Evolutionary conservation across 2,888 invertebrate genomes (phyloP), one percentile per base, ranked within the genome.

Genomic region (Andrena bucephala): DNA sequence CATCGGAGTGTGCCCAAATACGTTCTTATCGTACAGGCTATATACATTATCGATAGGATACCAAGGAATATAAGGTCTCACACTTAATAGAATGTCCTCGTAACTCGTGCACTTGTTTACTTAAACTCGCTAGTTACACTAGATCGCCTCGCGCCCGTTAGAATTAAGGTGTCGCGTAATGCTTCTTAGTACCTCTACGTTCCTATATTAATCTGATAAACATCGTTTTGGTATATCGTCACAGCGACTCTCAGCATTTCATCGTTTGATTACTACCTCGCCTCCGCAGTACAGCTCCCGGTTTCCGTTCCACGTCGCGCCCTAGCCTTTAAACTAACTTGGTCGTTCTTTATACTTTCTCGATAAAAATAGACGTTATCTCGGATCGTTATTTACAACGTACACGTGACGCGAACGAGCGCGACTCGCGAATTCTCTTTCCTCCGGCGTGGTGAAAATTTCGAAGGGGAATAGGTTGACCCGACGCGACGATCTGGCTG

Each of bases 161-260:
- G 50, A 68, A 74, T 42, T 24, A 77, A 88, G 77, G 75, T 71
- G 68, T n/a, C 71, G 73, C 57, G 70, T 84, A 80, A 79, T 42
- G 71, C 20, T 33, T 74, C 74, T 82, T 82, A 77, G 48, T 67
- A 74, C 60, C 70, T 69, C 84, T 85, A 85, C 78, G 33, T 7
- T 77, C 68, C 83, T 88, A 88, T 66, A 84, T 81, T 79, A 79
- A 85, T 83, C 89, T 89, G 93, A 88, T 91, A 92, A 80, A 89
- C 91, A 92, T 92, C 90, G 92, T 92, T 94, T 94, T 94, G 93
- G 94, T 94, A 93, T 93, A 92, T 92, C 91, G 92, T 94, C 94
- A 93, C 94, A 94, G 93, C 93, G 91, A 90, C 89, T 92, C 92
- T 92, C 92, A 92, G 90, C 90, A 88, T 91, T 86, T 80, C 91